These are phyloP conservation scores for Altica lythri DNA, from an alignment of 2,888 invertebrate species.

Conservation along the genomic window DNA sequence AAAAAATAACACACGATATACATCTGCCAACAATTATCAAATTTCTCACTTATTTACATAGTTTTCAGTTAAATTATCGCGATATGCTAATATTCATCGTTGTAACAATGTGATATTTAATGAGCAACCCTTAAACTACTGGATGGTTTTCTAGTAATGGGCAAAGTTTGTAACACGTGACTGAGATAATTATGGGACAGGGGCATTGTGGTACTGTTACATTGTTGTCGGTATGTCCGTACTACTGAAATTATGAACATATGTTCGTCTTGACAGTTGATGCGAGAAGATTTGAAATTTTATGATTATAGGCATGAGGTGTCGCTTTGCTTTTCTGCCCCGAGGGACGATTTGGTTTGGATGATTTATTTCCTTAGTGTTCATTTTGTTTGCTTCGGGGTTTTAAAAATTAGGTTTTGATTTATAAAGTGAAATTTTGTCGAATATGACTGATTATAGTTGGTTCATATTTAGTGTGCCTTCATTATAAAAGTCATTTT, in stretches of 20 bases:
- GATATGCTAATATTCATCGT: constrained; percentile 28
- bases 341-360: constrained; percentile 6
- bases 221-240: constrained; percentile 46
- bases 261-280: constrained; percentile 50
- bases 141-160: constrained; percentile 40
- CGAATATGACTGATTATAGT: too few species aligned
- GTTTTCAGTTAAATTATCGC: constrained; percentile 17
- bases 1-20: constrained; percentile 54
- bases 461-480: too few species aligned
- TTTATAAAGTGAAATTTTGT: too few species aligned
- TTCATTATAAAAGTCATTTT: too few species aligned
- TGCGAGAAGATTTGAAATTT: constrained; percentile 40
- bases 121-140: constrained; percentile 13
- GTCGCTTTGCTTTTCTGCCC: constrained; percentile 14
- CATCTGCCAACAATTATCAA: constrained; percentile 54
- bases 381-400: neutral
- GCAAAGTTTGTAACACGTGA: constrained; percentile 54
- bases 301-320: constrained; percentile 30
- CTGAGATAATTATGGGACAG: constrained; percentile 52
- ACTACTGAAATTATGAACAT: constrained; percentile 52
- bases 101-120: constrained; percentile 35
- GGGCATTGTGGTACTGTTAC: constrained; percentile 53
- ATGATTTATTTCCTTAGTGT: constrained; percentile 7
- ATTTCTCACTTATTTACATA: constrained; percentile 40
- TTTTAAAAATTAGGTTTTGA: too few species aligned